Conservation (phyloP, 2,888 invertebrate species). For the Amblyjoppa fuscipennis region DNA sequence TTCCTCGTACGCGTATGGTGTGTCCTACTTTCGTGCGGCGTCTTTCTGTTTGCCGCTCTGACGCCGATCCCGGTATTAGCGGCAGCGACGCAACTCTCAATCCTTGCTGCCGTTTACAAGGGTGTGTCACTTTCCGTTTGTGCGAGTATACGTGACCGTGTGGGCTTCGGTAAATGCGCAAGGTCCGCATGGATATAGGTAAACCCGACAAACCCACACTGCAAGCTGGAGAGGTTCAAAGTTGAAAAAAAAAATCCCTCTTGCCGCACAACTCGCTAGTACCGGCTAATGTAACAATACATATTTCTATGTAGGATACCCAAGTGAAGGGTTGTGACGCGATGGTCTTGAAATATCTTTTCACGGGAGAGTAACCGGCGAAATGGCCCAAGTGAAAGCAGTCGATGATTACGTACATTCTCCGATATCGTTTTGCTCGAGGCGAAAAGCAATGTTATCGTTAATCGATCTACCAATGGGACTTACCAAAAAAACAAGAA, state of each 20-base stretch:
- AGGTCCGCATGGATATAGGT: constrained; percentile 13
- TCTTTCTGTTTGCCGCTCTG: constrained; percentile 45
- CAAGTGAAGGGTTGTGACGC: not conserved
- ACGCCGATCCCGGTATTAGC: not conserved
- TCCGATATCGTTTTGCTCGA: not conserved
- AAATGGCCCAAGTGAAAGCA: not conserved
- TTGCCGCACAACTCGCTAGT: not conserved
- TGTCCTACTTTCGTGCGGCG: constrained; percentile 57
- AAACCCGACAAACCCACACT: constrained; percentile 30
- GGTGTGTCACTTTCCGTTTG: constrained; percentile 68
- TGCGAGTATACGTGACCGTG: constrained; percentile 57
- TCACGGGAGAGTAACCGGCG: not conserved
- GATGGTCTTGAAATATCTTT: not conserved
- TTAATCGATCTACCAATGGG: not conserved
- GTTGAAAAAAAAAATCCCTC: not conserved
- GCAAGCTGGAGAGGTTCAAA: not conserved
- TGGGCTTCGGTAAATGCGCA: constrained; percentile 41
- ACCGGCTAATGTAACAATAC: not conserved
- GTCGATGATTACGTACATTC: not conserved
- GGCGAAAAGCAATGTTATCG: not conserved
- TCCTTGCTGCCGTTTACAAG: constrained; percentile 54
- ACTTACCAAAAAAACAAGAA: constrained; percentile 56
- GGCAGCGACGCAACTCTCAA: constrained; percentile 38
- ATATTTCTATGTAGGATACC: not conserved
- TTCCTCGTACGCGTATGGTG: constrained; percentile 54